Base-by-base conservation (phyloP, 2,888 invertebrate species). In the Trichacis sp. region DNA sequence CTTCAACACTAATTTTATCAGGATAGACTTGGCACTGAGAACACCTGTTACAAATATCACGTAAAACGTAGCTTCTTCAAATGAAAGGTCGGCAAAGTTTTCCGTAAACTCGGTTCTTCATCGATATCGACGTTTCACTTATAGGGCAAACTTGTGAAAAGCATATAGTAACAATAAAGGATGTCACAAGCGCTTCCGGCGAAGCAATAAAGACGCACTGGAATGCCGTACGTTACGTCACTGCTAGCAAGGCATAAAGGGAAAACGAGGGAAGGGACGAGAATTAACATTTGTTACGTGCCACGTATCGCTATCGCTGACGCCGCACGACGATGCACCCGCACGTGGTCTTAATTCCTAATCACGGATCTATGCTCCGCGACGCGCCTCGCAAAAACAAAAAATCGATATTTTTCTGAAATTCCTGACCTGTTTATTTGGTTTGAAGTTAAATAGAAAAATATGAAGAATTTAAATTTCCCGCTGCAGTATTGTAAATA, bases 161-260 rank as follows among this genome's bases (percentile, higher is more conserved):
- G 64, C 55, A 68, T 64, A 64, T 40, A 66, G 52, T 47, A 45
- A 68, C 63, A 68, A 71, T 73, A 70, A 69, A 69, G 68, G 68
- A 73, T 69, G 71, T 71, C 71, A 68, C 68, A 65, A 71, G 66
- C 59, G 59, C 69, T 68, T 70, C 70, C 70, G 69, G 63, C 54
- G 55, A 58, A 58, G 64, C 71, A 71, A 73, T 71, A 71, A 71
- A 68, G 72, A 71, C 66, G 61, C 69, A 62, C 61, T 19, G 66
- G 64, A 52, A 71, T 64, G 71, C 68, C 69, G 68, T 68, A 67
- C 65, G 67, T 69, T 69, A 69, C 61, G 55, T 61, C 61, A 61
- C 50, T 54, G 50, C 42, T 46, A 61, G 47, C 52, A 50, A 56
- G 30, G 45, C 43, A 61, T 60, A 56, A 57, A 43, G 38, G 40